phyloP scores from a whole-genome alignment of 2,888 invertebrate genomes.

The Venustoraphidia nigricollis region DNA sequence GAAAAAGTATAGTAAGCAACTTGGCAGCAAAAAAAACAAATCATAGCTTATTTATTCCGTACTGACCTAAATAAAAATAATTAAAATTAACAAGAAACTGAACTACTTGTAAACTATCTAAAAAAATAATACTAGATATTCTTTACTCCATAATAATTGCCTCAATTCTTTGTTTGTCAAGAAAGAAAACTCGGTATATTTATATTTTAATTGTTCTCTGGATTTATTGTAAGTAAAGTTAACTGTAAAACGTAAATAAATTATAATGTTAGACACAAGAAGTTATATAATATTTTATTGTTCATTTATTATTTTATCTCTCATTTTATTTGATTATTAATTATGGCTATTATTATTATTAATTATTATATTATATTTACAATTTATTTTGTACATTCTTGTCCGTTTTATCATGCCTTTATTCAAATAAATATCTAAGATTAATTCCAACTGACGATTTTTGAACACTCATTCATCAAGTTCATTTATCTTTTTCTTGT shows the following conservation, averaged over 20 bases:
- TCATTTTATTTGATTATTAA: neutral
- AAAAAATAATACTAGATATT: neutral
- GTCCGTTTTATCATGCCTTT: constrained; percentile 3
- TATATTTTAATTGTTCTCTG: too few species aligned
- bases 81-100: neutral
- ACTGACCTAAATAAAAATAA: neutral
- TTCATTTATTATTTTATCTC: too few species aligned
- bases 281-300: too few species aligned
- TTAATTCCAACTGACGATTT: too few species aligned
- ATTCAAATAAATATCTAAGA: neutral
- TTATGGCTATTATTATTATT: constrained; percentile 1
- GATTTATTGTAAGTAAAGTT: too few species aligned
- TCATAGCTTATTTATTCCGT: neutral
- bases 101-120: neutral
- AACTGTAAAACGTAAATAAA: too few species aligned
- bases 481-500: too few species aligned
- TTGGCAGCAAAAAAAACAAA: neutral
- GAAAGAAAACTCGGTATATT: too few species aligned
- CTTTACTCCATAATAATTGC: neutral
- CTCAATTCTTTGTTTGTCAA: too few species aligned
- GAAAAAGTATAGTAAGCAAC: neutral
- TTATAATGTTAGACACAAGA: too few species aligned
- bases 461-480: too few species aligned
- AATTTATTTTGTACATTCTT: constrained; percentile 5
- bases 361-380: constrained; percentile 2